Conservation (phyloP, 2,888 invertebrate species). For the Lithosia quadra region DNA sequence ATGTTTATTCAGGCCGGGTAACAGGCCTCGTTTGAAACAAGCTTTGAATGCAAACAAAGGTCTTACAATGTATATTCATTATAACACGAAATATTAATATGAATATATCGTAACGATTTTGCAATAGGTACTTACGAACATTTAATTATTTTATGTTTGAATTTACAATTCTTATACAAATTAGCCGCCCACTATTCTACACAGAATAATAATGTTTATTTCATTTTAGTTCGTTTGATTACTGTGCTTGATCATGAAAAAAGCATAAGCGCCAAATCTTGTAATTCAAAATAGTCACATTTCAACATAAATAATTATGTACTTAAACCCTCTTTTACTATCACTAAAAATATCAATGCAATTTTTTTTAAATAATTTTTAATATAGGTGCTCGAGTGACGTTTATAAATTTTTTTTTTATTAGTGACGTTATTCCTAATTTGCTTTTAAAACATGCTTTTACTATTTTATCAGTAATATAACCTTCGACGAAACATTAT, state of each 20-base stretch:
- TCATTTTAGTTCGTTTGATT: no score
- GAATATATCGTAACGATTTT: conserved; percentile 39
- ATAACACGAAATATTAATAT: conserved; percentile 22
- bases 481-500: conserved; percentile 39
- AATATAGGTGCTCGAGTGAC: no score
- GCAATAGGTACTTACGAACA: conserved; percentile 26
- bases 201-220: no score
- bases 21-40: conserved; percentile 57
- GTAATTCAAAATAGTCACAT: background rate
- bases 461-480: conserved; percentile 41
- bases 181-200: no score
- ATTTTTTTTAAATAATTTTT: no score
- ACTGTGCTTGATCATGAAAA: no score
- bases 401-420: background rate
- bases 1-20: conserved; percentile 58
- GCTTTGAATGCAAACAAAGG: conserved; percentile 61
- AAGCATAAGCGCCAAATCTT: no score
- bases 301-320: background rate
- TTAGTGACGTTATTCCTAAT: conserved; percentile 27
- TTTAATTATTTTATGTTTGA: conserved; percentile 5
- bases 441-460: conserved; percentile 36
- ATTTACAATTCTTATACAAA: no score
- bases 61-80: conserved; percentile 37
- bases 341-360: no score
- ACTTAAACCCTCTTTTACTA: background rate